Evolutionary conservation across 2,888 invertebrate genomes (phyloP), one percentile per base, ranked within the genome.

Genomic region (Caenorhabditis sulstoni): DNA sequence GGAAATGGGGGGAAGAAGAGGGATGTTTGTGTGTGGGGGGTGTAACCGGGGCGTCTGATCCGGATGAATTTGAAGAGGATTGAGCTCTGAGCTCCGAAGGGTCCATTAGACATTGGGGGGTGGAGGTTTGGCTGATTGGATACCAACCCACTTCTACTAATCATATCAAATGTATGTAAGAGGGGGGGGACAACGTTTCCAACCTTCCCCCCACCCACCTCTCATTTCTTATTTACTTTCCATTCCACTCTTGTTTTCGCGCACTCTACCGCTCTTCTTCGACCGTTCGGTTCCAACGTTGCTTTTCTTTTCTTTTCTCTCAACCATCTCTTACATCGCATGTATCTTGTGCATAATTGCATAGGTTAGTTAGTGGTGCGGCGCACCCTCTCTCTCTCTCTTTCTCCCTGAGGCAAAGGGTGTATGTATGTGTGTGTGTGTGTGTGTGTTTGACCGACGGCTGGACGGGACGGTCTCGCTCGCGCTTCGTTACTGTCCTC

Each of bases 281-380:
- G 39, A 59, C 53, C 37, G 18, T 41, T 71, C 53, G 9, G 22
- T 58, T 29, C 29, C n/a, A n/a, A n/a, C n/a, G n/a, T n/a, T n/a
- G n/a, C n/a, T n/a, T 29, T 7, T 29, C 29, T 29, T 29, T 29
- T 7, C 3, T 29, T 29, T 7, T 3, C 29, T 55, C 61, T 44
- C 22, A 18, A 57, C 59, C 50, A 22, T 52, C 47, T 65, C 59
- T 37, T 67, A 67, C 71, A 62, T 64, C 68, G 58, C 67, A 71
- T 70, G 68, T 77, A 76, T 65, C 75, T 70, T 70, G 67, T 79
- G 73, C 77, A 77, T 77, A 77, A 77, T 77, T 77, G 70, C 70
- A 77, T 65, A 65, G 64, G 70, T 64, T 70, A 70, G 77, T 77
- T 77, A 70, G 70, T 66, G 58, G 44, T 61, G 29, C 3, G 53